Base-by-base conservation (phyloP, 2,888 invertebrate genomes). In the Scaptomyza polygonia region DNA sequence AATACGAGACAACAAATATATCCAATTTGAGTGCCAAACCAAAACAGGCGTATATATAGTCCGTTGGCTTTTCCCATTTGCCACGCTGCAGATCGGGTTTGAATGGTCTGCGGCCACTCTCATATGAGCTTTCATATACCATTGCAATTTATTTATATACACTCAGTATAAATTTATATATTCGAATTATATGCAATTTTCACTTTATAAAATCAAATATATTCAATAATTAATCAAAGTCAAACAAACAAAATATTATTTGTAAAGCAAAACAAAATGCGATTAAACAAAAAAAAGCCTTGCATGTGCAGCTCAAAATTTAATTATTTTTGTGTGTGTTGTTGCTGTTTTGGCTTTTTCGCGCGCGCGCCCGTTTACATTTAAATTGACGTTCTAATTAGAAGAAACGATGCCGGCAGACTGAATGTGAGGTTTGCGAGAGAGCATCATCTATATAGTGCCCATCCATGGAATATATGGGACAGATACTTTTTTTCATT, bases 1-100 rank as follows among this genome's bases (percentile, higher is more conserved):
- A 80, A 77, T 81, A 84, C 0, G 88, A 95, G 90, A 96, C 95
- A 69, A 95, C 95, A 39, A 96, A 94, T 86, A 96, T 95, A 72
- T 96, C 96, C 65, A 96, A 94, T 45, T 96, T 96, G 43, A 97
- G 96, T 2, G 96, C 96, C 77, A 96, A 95, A 4, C 96, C 96
- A 48, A 96, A 93, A 85, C 96, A 96, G 42, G 96, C 95, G 63
- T 96, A 93, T 30, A 97, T 92, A 89, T 96, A 97, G 90, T 97
- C 96, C 49, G 93, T 92, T 89, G 95, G 95, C 65, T 92, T 94
- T 43, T 93, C 94, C 96, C 96, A 96, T 77, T 94, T 94, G 45
- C 96, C 96, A 42, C 94, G 91, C 6, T 70, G 64, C 7, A 68
- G 54, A 52, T 91, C 91, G n/a, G 91, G 91, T n/a, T 71, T 72